Percentiles rank a stretch among this genome's conserved stretches.
These are phyloP conservation scores for Lithophane socia DNA, from an alignment of 2,888 invertebrate genomes.

Conservation along the genomic window DNA sequence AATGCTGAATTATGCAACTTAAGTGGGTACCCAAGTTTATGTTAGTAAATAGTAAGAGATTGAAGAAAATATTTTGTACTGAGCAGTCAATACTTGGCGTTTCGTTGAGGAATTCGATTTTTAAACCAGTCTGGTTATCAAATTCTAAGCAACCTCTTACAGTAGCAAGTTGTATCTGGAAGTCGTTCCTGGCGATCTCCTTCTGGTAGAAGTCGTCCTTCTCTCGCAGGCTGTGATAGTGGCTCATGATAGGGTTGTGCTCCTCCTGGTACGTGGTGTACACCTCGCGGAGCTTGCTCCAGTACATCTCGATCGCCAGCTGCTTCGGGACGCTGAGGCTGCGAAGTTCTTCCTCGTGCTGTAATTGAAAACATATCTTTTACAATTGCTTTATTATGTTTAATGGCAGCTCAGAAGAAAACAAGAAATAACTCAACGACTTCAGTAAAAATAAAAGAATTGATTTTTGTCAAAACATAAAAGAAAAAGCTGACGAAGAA, in stretches of 20 bases:
- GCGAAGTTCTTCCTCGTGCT: slow-evolving; percentile 87
- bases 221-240: slow-evolving; percentile 82
- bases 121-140: not conserved
- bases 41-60: not conserved
- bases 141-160: slow-evolving; percentile 66
- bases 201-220: slow-evolving; percentile 89
- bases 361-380: slow-evolving; percentile 24
- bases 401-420: not conserved
- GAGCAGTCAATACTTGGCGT: not conserved
- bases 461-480: not conserved
- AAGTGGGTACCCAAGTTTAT: too few species aligned
- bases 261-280: slow-evolving; percentile 82
- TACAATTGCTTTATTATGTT: not conserved
- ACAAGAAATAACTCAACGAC: not conserved
- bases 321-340: slow-evolving; percentile 83
- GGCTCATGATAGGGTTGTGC: slow-evolving; percentile 86
- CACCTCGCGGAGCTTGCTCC: slow-evolving; percentile 81
- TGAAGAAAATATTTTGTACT: not conserved
- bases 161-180: slow-evolving; percentile 80
- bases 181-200: slow-evolving; percentile 85
- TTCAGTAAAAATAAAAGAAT: not conserved
- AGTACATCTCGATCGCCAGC: slow-evolving; percentile 83
- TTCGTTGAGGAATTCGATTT: not conserved
- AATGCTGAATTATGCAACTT: not conserved
- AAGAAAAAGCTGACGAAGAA: not conserved